phyloP scores from a whole-genome alignment of 1,140 invertebrate species.

The Brachionus rotundiformis region DNA sequence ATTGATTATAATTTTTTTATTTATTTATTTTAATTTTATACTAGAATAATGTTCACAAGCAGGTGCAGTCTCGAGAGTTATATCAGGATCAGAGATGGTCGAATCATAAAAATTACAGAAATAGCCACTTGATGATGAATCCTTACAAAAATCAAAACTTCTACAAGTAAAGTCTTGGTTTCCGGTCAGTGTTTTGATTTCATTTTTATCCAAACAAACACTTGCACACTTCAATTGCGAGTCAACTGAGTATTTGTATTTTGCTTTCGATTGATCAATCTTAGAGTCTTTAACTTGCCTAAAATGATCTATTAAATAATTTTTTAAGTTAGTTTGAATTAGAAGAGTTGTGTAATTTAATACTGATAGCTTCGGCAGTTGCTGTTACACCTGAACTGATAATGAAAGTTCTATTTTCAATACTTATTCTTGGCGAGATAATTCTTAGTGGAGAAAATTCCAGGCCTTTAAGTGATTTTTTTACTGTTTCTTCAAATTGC shows the following conservation, averaged over 20 bases:
- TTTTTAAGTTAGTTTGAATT: too few relatives aligned
- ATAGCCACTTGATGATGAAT: not conserved
- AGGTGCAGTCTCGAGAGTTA: not conserved
- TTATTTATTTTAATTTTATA: not conserved
- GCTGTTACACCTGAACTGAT: not conserved
- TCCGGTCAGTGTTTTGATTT: not conserved
- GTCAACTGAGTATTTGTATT: not conserved
- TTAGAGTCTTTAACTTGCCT: constrained; percentile 10
- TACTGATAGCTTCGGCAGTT: not conserved
- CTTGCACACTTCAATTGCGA: constrained; percentile 9
- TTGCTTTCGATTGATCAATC: constrained; percentile 31
- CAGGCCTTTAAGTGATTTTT: not conserved
- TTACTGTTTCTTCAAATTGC: constrained; percentile 6
- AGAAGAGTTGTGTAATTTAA: too few relatives aligned
- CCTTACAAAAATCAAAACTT: constrained; percentile 43
- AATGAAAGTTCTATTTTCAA: not conserved
- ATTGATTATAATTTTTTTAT: not conserved
- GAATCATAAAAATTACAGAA: constrained; percentile 33
- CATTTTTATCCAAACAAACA: not conserved
- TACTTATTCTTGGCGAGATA: not conserved
- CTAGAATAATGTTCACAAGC: constrained; percentile 36
- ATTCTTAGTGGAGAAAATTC: constrained; percentile 45
- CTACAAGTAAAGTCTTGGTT: constrained; percentile 1
- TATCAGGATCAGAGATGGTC: constrained; percentile 1
- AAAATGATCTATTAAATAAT: constrained; percentile 32